phyloP scores from a whole-genome alignment of 2,797 vertebrate species.

The Antennarius maculatus region DNA sequence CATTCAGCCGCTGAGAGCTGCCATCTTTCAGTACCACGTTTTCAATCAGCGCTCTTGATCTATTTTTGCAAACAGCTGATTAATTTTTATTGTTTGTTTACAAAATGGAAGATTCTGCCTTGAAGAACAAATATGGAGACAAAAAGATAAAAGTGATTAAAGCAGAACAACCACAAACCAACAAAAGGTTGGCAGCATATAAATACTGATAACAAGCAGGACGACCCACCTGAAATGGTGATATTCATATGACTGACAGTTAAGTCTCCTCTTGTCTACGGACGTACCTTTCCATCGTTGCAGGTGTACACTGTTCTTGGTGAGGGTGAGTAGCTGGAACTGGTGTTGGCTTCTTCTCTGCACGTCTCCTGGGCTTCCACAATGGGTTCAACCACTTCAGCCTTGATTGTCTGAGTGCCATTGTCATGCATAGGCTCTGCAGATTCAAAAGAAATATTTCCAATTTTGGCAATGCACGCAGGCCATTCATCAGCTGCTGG shows the following conservation, averaged over 20 bases:
- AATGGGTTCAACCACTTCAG: slow-evolving; percentile 84
- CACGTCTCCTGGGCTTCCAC: slow-evolving; percentile 82
- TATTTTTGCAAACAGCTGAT: too few species aligned
- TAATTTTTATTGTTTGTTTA: slow-evolving; percentile 13
- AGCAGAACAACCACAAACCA: slow-evolving; percentile 13
- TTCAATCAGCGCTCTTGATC: background rate
- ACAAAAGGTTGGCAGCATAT: slow-evolving; percentile 5
- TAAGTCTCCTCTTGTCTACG: background rate
- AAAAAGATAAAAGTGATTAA: background rate
- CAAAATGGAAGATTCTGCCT: slow-evolving; percentile 25
- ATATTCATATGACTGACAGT: background rate
- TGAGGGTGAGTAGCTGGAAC: slow-evolving; percentile 86
- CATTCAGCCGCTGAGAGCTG: slow-evolving; percentile 6
- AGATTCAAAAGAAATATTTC: slow-evolving; percentile 23
- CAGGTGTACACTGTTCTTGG: slow-evolving; percentile 86
- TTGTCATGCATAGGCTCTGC: slow-evolving; percentile 84
- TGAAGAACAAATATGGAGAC: slow-evolving; percentile 8
- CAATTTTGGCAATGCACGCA: slow-evolving; percentile 1
- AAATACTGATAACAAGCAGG: background rate
- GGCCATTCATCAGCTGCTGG: background rate
- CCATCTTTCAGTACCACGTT: slow-evolving; percentile 8
- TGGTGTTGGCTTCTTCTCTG: slow-evolving; percentile 86
- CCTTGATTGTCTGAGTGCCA: slow-evolving; percentile 89
- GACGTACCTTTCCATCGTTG: slow-evolving; percentile 85
- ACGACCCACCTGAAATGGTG: slow-evolving; percentile 6